These are phyloP conservation scores for Lomographa bimaculata DNA, from an alignment of 2,888 invertebrate genomes.

Conservation along the genomic window DNA sequence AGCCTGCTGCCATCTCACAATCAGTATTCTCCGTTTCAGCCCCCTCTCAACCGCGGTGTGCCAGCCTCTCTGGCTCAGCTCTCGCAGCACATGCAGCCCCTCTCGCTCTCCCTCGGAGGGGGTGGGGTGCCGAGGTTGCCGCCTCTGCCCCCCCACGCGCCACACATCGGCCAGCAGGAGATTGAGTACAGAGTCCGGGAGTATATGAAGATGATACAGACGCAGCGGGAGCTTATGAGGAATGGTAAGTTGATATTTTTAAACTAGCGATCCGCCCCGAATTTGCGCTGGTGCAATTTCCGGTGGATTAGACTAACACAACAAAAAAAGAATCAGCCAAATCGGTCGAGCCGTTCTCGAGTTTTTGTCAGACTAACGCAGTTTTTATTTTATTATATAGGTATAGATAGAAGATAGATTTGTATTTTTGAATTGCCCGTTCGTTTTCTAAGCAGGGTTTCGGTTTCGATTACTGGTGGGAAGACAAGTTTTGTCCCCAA, in stretches of 20 bases:
- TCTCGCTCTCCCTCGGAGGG: conserved; percentile 87
- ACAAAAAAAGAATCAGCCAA: too few relatives aligned
- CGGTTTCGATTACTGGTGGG: too few relatives aligned
- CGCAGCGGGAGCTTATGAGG: conserved; percentile 68
- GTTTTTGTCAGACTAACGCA: background rate
- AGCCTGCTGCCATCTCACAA: conserved; percentile 25
- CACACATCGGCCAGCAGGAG: conserved; percentile 86
- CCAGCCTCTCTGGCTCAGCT: conserved; percentile 81
- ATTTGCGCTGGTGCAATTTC: too few relatives aligned
- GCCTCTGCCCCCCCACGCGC: conserved; percentile 79
- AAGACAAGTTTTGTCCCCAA: too few relatives aligned
- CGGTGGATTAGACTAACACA: too few relatives aligned
- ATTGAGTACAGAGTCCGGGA: conserved; percentile 91
- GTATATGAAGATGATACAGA: conserved; percentile 89
- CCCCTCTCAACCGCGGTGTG: conserved; percentile 82
- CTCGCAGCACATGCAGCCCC: conserved; percentile 88
- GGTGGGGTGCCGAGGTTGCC: conserved; percentile 84
- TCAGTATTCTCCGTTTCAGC: conserved; percentile 51
- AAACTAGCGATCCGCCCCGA: too few relatives aligned
- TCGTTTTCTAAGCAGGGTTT: too few relatives aligned
- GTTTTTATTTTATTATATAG: conserved; percentile 1
- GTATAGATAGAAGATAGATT: too few relatives aligned
- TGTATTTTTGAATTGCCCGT: too few relatives aligned
- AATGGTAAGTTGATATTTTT: conserved; percentile 61
- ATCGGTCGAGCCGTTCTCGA: too few relatives aligned